Conservation (phyloP, 64 coral and sea anemone genomes). For the Orbicella faveolata region DNA sequence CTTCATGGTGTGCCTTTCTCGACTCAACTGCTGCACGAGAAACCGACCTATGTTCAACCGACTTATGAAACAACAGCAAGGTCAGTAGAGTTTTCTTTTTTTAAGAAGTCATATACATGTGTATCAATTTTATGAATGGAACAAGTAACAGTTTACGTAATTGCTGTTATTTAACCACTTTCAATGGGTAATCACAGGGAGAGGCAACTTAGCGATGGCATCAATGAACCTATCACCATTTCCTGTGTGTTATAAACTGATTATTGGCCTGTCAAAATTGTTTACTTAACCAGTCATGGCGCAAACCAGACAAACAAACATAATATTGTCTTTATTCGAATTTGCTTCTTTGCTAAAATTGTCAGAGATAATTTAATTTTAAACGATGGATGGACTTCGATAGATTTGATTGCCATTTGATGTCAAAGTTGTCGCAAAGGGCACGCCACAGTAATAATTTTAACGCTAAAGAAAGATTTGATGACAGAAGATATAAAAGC, state of each 20-base stretch:
- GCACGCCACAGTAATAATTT: no score
- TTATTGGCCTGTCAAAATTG: neutral
- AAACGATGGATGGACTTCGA: neutral
- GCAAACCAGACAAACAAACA: neutral
- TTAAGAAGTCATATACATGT: neutral
- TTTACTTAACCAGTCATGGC: neutral
- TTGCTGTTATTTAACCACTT: constrained; percentile 20
- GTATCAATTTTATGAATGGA: neutral
- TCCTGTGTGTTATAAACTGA: neutral
- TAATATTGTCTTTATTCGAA: neutral
- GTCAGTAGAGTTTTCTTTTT: neutral
- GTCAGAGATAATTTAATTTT: neutral
- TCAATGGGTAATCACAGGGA: neutral
- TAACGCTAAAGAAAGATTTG: no score
- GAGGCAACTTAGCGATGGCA: neutral
- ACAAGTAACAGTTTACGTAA: neutral
- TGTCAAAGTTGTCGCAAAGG: no score
- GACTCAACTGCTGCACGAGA: neutral
- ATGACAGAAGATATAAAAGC: no score
- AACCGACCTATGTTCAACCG: constrained; percentile 31
- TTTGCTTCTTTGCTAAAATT: neutral
- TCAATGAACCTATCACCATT: neutral
- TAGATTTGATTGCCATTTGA: neutral
- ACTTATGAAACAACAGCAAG: neutral
- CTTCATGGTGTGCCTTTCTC: constrained; percentile 19